A percentile compares a stretch with the other conserved stretches of the same genome.
phyloP scores from a whole-genome alignment of 2,797 vertebrate species.

The Psittacula derbiana region DNA sequence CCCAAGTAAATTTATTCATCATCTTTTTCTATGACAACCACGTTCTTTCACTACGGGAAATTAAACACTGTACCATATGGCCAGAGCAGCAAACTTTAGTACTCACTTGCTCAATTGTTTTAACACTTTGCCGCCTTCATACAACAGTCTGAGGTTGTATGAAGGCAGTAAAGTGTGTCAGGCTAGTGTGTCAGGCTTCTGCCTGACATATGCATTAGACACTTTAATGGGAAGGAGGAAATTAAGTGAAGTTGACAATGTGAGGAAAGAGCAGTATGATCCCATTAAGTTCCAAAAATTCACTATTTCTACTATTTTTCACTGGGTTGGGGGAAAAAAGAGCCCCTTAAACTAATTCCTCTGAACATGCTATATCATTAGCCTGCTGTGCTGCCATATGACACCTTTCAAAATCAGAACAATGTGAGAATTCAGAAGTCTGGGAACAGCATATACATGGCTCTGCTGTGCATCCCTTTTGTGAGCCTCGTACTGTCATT shows the following conservation, averaged over 20 bases:
- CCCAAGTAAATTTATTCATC: slow-evolving; percentile 83
- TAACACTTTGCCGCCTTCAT: slow-evolving; percentile 82
- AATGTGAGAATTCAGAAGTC: slow-evolving; percentile 55
- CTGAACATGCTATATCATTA: slow-evolving; percentile 65
- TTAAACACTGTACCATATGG: slow-evolving; percentile 85
- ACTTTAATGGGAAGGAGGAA: slow-evolving; percentile 75
- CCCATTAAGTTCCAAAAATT: slow-evolving; percentile 75
- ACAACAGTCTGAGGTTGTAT: slow-evolving; percentile 67
- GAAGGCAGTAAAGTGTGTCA: slow-evolving; percentile 63
- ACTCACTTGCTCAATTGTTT: slow-evolving; percentile 82
- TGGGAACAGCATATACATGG: background rate
- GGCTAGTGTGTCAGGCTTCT: slow-evolving; percentile 70
- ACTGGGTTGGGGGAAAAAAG: background rate
- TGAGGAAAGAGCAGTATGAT: slow-evolving; percentile 78
- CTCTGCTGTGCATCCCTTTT: background rate
- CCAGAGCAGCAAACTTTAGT: slow-evolving; percentile 81
- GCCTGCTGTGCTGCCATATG: slow-evolving; percentile 72
- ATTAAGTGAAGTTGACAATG: slow-evolving; percentile 77
- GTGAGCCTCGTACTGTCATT: background rate
- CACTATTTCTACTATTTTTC: slow-evolving; percentile 70
- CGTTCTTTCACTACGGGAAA: slow-evolving; percentile 81
- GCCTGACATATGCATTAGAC: slow-evolving; percentile 79
- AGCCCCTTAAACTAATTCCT: slow-evolving; percentile 60
- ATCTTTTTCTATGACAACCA: slow-evolving; percentile 81
- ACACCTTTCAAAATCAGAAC: slow-evolving; percentile 61